phyloP scores from a whole-genome alignment of 2,888 invertebrate genomes.

The Podabrus alpinus region DNA sequence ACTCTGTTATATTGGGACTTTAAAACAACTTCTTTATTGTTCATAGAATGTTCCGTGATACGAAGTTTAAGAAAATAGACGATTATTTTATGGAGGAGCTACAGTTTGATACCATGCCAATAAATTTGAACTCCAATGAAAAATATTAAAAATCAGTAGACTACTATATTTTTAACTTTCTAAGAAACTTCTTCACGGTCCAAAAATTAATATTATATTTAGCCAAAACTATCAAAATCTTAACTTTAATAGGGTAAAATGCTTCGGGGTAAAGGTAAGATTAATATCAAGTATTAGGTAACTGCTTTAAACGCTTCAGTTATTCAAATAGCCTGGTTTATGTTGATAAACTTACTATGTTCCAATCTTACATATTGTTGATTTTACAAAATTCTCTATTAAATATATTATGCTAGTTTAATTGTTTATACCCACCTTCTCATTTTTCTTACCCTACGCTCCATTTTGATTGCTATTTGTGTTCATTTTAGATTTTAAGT shows the following conservation, averaged over 20 bases:
- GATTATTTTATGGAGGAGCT: neutral
- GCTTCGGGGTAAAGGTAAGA: neutral
- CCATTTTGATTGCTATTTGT: neutral
- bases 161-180: neutral
- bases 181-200: neutral
- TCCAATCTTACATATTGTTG: neutral
- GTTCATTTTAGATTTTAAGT: neutral
- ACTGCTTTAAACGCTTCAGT: neutral
- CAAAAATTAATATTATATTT: neutral
- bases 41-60: neutral
- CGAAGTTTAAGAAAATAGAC: neutral
- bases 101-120: neutral
- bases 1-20: neutral
- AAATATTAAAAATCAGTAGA: neutral
- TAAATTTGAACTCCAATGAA: neutral
- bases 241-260: neutral
- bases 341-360: neutral
- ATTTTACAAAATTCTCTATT: neutral
- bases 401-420: neutral
- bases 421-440: neutral
- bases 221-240: neutral
- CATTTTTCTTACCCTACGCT: no score
- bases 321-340: neutral
- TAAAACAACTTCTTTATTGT: neutral
- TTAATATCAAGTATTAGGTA: neutral